Evolutionary conservation across 2,797 vertebrate genomes (phyloP).

Genomic region (Apogon hyalosoma): DNA sequence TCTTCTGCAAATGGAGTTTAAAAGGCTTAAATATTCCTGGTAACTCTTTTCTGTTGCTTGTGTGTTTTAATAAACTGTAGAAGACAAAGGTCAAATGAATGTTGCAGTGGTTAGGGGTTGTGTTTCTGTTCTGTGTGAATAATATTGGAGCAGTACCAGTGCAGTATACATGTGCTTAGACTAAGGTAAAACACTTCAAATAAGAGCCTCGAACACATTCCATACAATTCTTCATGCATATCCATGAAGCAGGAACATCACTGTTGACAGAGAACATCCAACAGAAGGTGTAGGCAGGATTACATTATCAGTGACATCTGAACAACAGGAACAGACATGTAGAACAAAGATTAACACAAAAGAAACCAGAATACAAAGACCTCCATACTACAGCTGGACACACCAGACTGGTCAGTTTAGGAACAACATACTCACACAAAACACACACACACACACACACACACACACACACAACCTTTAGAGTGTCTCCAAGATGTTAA

Average conservation of each 20-base stretch:
- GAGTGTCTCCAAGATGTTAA: too few relatives aligned
- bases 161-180: background rate
- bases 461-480: too few relatives aligned
- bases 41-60: too few relatives aligned
- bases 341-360: background rate
- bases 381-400: too few relatives aligned
- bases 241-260: background rate
- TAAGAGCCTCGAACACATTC: slow-evolving; percentile 10
- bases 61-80: too few relatives aligned
- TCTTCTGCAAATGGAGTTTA: too few relatives aligned
- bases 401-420: too few relatives aligned
- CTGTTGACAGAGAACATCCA: slow-evolving; percentile 16
- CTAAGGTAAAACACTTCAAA: background rate
- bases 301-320: slow-evolving; percentile 22
- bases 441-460: too few relatives aligned
- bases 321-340: background rate
- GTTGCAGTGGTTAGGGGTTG: background rate
- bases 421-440: too few relatives aligned
- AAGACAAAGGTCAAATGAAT: too few relatives aligned
- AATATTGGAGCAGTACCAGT: background rate
- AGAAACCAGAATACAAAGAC: background rate
- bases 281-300: slow-evolving; percentile 11
- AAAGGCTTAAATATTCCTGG: too few relatives aligned
- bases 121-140: background rate
- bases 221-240: slow-evolving; percentile 5